Evolutionary conservation across 2,888 invertebrate species (phyloP).

Genomic region (Drosophila sordidula): DNA sequence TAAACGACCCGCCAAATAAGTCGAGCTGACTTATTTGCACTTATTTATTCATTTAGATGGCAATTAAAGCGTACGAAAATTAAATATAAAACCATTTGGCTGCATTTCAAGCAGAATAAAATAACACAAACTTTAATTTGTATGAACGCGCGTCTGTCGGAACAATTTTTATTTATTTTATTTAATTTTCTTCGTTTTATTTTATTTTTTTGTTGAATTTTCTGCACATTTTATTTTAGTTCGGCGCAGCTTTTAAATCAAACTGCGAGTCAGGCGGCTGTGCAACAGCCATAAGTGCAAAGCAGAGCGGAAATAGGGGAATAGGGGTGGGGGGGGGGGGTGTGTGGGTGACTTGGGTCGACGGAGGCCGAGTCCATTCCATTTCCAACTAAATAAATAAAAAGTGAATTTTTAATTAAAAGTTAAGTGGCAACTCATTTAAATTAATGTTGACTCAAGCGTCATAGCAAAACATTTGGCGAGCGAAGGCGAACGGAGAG

Average conservation of each 20-base stretch:
- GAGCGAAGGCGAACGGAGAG: slow-evolving; percentile 41
- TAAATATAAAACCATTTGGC: slow-evolving; percentile 73
- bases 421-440: slow-evolving; percentile 83
- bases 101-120: slow-evolving; percentile 78
- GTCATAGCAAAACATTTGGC: slow-evolving; percentile 78
- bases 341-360: slow-evolving; percentile 1
- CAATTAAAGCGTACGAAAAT: slow-evolving; percentile 73
- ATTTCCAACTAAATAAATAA: slow-evolving; percentile 77
- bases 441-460: slow-evolving; percentile 82
- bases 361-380: slow-evolving; percentile 62
- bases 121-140: slow-evolving; percentile 80
- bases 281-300: slow-evolving; percentile 56
- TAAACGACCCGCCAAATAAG: slow-evolving; percentile 9
- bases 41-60: slow-evolving; percentile 67
- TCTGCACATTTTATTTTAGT: slow-evolving; percentile 67
- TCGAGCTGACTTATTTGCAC: slow-evolving; percentile 50
- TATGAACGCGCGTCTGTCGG: slow-evolving; percentile 50
- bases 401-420: slow-evolving; percentile 83
- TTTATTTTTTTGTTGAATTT: slow-evolving; percentile 22
- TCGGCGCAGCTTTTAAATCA: slow-evolving; percentile 69
- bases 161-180: slow-evolving; percentile 27
- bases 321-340: background rate
- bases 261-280: slow-evolving; percentile 52
- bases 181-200: slow-evolving; percentile 15
- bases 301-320: slow-evolving; percentile 16